Conservation (phyloP, 1,140 invertebrate genomes). For the Agrilus planipennis region DNA sequence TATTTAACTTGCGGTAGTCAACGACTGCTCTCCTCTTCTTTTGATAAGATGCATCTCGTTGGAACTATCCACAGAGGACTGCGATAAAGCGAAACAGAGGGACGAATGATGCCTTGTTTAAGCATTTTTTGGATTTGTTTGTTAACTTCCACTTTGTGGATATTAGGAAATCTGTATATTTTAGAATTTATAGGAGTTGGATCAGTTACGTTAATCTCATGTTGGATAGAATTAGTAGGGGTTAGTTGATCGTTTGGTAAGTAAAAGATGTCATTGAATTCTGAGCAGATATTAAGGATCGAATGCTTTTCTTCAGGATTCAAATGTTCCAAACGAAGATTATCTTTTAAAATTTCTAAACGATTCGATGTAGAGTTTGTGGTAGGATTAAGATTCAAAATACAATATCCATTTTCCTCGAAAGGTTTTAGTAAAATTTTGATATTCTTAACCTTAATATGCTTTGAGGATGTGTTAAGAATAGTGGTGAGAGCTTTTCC, state of each 20-base stretch:
- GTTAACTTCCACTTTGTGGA: slow-evolving; percentile 17
- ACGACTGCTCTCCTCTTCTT: slow-evolving; percentile 27
- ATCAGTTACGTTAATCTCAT: background rate
- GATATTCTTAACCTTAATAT: too few species aligned
- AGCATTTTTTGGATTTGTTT: too few species aligned
- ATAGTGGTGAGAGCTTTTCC: too few species aligned
- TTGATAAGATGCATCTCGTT: slow-evolving; percentile 14
- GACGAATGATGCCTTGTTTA: slow-evolving; percentile 12
- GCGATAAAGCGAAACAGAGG: slow-evolving; percentile 8
- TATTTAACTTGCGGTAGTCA: slow-evolving; percentile 29
- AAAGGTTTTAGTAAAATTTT: too few species aligned
- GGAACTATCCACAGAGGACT: slow-evolving; percentile 13
- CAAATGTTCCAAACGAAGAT: background rate
- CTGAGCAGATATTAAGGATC: background rate
- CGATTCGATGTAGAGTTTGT: too few species aligned
- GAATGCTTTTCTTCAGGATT: background rate
- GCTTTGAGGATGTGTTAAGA: too few species aligned
- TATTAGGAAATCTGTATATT: slow-evolving; percentile 12
- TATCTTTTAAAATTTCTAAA: too few species aligned
- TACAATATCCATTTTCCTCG: too few species aligned
- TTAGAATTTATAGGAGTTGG: slow-evolving; percentile 2
- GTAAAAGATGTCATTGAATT: background rate
- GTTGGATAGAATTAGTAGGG: background rate
- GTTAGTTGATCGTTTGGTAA: background rate
- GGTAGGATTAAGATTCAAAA: too few species aligned